Base-by-base conservation (phyloP, 2,113 vertebrate genomes). In the Rhabdornis inornatus region DNA sequence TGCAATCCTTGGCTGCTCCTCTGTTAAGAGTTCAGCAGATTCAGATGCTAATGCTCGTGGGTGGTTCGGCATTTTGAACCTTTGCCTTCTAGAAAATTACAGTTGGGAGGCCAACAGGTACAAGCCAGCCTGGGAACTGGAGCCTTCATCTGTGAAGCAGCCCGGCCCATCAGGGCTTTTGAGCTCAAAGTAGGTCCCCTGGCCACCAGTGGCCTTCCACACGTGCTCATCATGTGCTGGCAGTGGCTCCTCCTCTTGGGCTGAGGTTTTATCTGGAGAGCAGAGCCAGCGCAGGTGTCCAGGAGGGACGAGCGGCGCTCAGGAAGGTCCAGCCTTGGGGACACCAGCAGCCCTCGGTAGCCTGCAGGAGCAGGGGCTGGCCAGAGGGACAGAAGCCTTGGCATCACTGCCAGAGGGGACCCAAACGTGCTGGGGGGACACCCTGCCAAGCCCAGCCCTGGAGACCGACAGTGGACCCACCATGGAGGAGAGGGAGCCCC, bases 401-500 rank as follows among this genome's bases (percentile, higher is more conserved):
- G 7, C 79, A 6, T 3, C 1, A 0, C 7, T 25, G 64, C 81
- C n/a, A 1, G 7, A 2, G 47, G 27, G 33, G 65, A 94, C 56
- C 83, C 79, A 2, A 49, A 31, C 5, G 55, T 89, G 4, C 83
- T 35, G 11, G 68, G 90, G 90, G 94, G 76, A 2, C 30, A 0
- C 56, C 87, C 63, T 21, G 60, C 87, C 30, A 17, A 61, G 70
- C 63, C 50, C 78, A 91, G 39, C 31, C 94, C 39, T 95, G 95
- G 93, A 95, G 21, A 2, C 20, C 89, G 64, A 95, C 76, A 1
- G 15, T 9, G 10, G 47, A 8, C 30, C 65, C 55, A 2, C 40
- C 80, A 96, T 96, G 94, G 95, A 96, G 90, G 90, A 47, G 68
- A 86, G 90, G 79, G 95, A 95, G n/a, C 96, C 95, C 33, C 96